Base-by-base conservation (phyloP, 1,140 invertebrate genomes). In the Tetragonula clypearis region DNA sequence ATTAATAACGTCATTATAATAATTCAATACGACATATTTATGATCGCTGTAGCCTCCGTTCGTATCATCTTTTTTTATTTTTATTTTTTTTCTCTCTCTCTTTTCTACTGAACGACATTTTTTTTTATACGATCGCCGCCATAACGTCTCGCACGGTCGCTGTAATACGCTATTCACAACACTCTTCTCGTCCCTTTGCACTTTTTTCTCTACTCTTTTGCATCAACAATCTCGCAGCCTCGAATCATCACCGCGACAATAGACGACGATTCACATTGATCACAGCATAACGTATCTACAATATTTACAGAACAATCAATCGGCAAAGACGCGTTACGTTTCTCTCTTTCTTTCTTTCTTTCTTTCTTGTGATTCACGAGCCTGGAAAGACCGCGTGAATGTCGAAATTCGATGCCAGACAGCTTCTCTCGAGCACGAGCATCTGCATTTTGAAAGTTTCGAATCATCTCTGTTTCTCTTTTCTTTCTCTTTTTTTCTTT, bases 251-350 rank as follows among this genome's bases (percentile, higher is more conserved):
- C 79, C 72, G 75, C 62, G 60, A 86, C 41, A 78, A 78, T 12
- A 86, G 72, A 90, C 86, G 77, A 90, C 86, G 84, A 90, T 86
- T 76, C 74, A 60, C 71, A 85, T 79, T 85, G 73, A 90, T 90
- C 87, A 90, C 87, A 90, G 89, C 88, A 87, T 81, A 90, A 90
- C 81, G 65, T 90, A 90, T 90, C 89, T 90, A 90, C 89, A 90
- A 86, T 90, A 90, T 90, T 90, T 90, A 90, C 89, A 90, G 84
- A 89, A 89, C 83, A 81, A 78, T 65, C 41, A 89, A 89, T 86
- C 82, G 87, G 87, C 84, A 86, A 89, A 88, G 80, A 83, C 88
- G 87, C 87, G 72, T 89, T 74, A 84, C 87, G 75, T 88, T 76
- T 86, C 87, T 86, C 72, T 69, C 30, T 30, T 30, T 30, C 30